phyloP scores from a whole-genome alignment of 2,113 vertebrate genomes.

The Zootoca vivipara region DNA sequence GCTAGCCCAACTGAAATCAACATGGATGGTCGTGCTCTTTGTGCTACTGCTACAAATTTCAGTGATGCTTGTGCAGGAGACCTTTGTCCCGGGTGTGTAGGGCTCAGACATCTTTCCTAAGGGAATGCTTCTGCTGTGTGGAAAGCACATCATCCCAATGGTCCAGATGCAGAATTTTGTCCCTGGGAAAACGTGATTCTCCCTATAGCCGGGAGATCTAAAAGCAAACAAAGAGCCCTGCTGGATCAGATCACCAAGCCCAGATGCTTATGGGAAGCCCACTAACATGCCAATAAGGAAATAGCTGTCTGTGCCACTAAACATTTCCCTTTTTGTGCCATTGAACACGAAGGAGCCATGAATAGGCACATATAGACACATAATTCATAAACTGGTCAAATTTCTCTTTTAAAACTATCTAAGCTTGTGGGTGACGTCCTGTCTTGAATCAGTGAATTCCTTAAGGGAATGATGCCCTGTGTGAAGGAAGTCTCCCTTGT shows the following conservation, averaged over 20 bases:
- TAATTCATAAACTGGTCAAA: neutral
- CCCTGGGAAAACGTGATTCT: neutral
- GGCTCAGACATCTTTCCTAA: too few species aligned
- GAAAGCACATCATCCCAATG: neutral
- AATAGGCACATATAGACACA: neutral
- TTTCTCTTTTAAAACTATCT: neutral
- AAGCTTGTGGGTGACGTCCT: neutral
- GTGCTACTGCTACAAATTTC: too few species aligned
- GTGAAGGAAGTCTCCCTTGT: neutral
- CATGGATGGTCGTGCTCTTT: too few species aligned
- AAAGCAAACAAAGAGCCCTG: too few species aligned
- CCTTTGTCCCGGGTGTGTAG: neutral
- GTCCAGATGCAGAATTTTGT: neutral
- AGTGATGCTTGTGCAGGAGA: neutral
- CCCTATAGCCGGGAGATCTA: neutral
- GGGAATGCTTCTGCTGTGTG: neutral
- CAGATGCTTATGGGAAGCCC: neutral
- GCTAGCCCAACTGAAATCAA: neutral
- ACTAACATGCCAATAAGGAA: neutral
- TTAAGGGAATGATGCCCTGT: neutral
- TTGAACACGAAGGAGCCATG: neutral
- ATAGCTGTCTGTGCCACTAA: neutral
- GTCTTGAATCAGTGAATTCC: neutral
- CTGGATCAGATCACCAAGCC: neutral
- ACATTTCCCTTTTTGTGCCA: neutral